A percentile compares a stretch with the other conserved stretches of the same genome.
Conservation (phyloP, 92 coral and sea anemone species). For the Montipora capitata region DNA sequence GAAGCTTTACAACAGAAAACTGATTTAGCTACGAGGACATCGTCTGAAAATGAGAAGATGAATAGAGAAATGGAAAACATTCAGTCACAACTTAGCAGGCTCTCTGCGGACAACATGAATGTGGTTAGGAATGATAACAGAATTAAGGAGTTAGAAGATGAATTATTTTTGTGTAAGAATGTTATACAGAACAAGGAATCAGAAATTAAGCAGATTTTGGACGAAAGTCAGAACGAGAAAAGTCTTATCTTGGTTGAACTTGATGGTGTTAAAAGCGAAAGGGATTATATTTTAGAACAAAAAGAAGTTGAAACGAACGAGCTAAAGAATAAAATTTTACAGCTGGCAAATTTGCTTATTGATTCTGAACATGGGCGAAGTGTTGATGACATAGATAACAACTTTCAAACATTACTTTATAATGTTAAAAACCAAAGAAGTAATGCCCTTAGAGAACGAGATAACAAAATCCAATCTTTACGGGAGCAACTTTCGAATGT, state of each 20-base stretch:
- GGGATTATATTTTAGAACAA: conserved; percentile 67
- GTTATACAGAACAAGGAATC: conserved; percentile 36
- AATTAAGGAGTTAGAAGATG: conserved; percentile 73
- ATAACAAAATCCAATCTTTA: conserved; percentile 83
- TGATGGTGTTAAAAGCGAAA: conserved; percentile 73
- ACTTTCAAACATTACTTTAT: conserved; percentile 84
- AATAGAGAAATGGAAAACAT: conserved; percentile 51
- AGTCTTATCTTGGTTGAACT: conserved; percentile 70
- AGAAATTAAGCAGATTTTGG: conserved; percentile 48
- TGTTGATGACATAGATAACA: conserved; percentile 73
- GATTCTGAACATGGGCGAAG: conserved; percentile 65
- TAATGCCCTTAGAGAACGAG: conserved; percentile 80
- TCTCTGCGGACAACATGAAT: conserved; percentile 48
- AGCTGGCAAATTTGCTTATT: conserved; percentile 62
- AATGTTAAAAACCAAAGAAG: conserved; percentile 80
- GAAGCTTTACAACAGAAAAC: conserved; percentile 63
- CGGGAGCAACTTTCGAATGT: conserved; percentile 87
- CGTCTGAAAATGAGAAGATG: conserved; percentile 59
- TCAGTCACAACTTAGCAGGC: conserved; percentile 55
- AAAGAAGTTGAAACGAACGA: conserved; percentile 76
- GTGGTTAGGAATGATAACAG: conserved; percentile 69
- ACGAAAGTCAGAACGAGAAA: conserved; percentile 65
- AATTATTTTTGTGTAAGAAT: conserved; percentile 43
- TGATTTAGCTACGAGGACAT: conserved; percentile 36
- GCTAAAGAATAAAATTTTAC: conserved; percentile 79